phyloP scores from a whole-genome alignment of 1,140 invertebrate species.

The Nautilus pompilius region DNA sequence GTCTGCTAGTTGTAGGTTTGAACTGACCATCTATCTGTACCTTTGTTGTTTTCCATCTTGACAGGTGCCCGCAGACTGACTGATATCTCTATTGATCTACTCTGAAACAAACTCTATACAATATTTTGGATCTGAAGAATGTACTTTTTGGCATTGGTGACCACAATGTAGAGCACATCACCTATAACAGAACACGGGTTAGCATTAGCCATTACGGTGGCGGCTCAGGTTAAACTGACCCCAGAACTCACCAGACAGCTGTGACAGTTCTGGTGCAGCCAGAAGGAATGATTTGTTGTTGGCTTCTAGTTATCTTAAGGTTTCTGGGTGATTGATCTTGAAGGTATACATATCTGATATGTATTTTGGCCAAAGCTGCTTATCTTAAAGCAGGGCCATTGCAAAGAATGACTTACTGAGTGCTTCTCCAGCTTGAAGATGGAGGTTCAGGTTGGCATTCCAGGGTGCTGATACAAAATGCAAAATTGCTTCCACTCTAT shows the following conservation, averaged over 20 bases:
- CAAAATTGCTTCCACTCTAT: not conserved
- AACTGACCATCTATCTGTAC: too few relatives aligned
- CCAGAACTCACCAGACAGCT: constrained; percentile 17
- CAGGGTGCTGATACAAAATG: not conserved
- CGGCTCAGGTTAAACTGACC: constrained; percentile 12
- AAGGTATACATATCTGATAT: constrained; percentile 5
- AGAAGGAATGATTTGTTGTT: constrained; percentile 14
- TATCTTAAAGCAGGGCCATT: constrained; percentile 2
- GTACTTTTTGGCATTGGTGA: too few relatives aligned
- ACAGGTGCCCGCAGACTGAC: too few relatives aligned
- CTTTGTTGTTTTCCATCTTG: too few relatives aligned
- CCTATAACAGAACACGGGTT: too few relatives aligned
- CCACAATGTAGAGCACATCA: too few relatives aligned
- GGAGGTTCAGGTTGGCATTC: constrained; percentile 2
- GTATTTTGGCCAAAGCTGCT: constrained; percentile 4
- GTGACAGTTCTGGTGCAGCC: constrained; percentile 15
- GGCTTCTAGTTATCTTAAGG: constrained; percentile 31
- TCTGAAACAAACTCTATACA: too few relatives aligned
- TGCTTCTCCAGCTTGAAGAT: constrained; percentile 5
- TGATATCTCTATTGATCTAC: too few relatives aligned
- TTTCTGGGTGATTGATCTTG: constrained; percentile 3
- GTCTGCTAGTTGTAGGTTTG: too few relatives aligned
- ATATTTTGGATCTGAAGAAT: too few relatives aligned
- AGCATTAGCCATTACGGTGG: too few relatives aligned
- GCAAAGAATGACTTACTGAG: constrained; percentile 5